phyloP scores from a whole-genome alignment of 2,797 vertebrate species.

The Pipistrellus pipistrellus region DNA sequence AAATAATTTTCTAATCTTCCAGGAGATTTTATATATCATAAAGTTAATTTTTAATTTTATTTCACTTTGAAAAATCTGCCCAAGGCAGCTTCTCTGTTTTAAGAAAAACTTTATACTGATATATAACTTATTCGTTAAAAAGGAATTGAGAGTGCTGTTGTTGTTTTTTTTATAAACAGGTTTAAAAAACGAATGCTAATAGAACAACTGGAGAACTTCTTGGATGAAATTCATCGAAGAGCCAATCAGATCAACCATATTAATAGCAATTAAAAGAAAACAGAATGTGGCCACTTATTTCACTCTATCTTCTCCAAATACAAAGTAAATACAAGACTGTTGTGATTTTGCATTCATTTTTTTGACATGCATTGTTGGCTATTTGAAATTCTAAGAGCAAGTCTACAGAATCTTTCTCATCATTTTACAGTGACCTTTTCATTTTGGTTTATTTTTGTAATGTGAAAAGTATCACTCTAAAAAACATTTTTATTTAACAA shows the following conservation, averaged over 20 bases:
- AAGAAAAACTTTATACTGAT: conserved; percentile 6
- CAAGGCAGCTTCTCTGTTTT: conserved; percentile 33
- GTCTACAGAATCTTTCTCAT: conserved; percentile 83
- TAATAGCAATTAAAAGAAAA: conserved; percentile 88
- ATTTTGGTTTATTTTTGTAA: conserved; percentile 90
- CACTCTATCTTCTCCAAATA: conserved; percentile 81
- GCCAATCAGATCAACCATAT: conserved; percentile 95
- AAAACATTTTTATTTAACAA: conserved; percentile 88
- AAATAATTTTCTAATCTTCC: conserved; percentile 38
- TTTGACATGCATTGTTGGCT: conserved; percentile 89
- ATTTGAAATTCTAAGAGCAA: conserved; percentile 87
- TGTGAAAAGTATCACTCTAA: conserved; percentile 86
- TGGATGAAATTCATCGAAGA: conserved; percentile 97
- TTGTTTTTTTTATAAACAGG: conserved; percentile 89
- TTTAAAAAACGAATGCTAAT: conserved; percentile 98
- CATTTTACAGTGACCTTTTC: conserved; percentile 85
- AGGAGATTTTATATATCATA: conserved; percentile 47
- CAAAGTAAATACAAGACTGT: conserved; percentile 84
- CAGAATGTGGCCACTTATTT: conserved; percentile 82
- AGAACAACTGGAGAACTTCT: conserved; percentile 96
- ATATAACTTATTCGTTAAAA: conserved; percentile 53
- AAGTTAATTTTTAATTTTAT: conserved; percentile 58
- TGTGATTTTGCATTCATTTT: conserved; percentile 88
- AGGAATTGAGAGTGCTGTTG: conserved; percentile 70
- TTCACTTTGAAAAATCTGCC: conserved; percentile 59